Conservation (phyloP, 2,888 invertebrate genomes). For the Noctua comes region DNA sequence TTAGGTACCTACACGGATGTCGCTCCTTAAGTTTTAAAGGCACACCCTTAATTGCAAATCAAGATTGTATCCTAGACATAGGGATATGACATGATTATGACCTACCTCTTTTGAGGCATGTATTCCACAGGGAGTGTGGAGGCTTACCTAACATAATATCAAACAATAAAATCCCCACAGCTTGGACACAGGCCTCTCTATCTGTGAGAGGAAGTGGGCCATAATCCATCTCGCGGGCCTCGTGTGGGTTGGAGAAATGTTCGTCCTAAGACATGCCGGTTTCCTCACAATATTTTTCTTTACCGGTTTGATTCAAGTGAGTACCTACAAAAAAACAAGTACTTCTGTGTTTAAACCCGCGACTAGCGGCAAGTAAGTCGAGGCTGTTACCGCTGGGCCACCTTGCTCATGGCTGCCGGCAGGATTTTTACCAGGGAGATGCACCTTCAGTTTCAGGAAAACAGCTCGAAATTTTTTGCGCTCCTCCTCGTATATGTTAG, state of each 20-base stretch:
- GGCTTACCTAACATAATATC: background rate
- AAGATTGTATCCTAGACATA: background rate
- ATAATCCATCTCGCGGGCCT: background rate
- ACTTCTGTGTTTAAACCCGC: background rate
- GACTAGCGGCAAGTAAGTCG: background rate
- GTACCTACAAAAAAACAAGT: too few relatives aligned
- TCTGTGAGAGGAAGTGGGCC: too few relatives aligned
- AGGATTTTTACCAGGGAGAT: too few relatives aligned
- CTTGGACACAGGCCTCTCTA: background rate
- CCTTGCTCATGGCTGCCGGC: background rate
- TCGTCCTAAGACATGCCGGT: background rate
- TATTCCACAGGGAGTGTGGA: background rate
- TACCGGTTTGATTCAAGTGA: background rate
- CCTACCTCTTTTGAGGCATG: background rate
- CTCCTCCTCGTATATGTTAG: too few relatives aligned
- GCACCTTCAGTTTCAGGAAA: too few relatives aligned
- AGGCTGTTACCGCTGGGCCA: background rate
- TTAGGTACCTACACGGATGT: background rate
- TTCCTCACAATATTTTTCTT: background rate
- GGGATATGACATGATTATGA: background rate
- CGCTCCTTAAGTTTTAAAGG: background rate
- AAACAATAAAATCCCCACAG: background rate
- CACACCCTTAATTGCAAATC: background rate
- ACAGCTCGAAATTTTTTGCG: too few relatives aligned
- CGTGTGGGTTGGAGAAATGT: too few relatives aligned